These are phyloP conservation scores for Euthynnus affinis DNA, from an alignment of 2,797 vertebrate species.

Conservation along the genomic window DNA sequence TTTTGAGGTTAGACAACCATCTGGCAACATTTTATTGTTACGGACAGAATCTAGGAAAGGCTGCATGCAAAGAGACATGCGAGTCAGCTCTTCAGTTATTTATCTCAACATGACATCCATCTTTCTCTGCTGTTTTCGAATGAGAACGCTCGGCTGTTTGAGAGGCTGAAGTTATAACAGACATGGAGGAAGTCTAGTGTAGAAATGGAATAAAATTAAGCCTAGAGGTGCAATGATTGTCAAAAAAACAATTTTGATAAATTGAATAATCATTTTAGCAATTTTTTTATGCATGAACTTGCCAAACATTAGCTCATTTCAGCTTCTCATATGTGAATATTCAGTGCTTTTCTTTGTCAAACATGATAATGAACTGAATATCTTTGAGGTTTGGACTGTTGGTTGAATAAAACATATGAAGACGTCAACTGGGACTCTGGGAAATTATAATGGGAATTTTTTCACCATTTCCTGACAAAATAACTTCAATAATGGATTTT, in stretches of 20 bases:
- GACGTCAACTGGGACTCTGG: too few species aligned
- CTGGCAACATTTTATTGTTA: conserved; percentile 22
- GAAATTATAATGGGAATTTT: too few species aligned
- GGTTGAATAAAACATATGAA: too few species aligned
- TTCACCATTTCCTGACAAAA: too few species aligned
- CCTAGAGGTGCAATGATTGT: too few species aligned
- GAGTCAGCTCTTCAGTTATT: background rate
- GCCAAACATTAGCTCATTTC: too few species aligned
- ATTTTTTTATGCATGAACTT: too few species aligned
- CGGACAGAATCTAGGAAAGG: conserved; percentile 7
- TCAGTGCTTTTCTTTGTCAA: background rate
- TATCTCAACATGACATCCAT: background rate
- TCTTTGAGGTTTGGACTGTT: too few species aligned
- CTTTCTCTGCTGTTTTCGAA: background rate
- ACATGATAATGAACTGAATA: background rate
- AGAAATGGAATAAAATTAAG: background rate
- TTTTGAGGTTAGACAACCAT: conserved; percentile 24
- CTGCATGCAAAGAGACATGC: conserved; percentile 8
- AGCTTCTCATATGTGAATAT: background rate
- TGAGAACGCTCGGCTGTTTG: background rate
- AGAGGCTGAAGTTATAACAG: background rate
- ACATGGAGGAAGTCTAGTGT: background rate
- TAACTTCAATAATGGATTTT: too few species aligned
- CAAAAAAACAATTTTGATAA: too few species aligned
- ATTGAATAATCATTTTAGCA: too few species aligned